Percentiles rank a stretch among this genome's conserved stretches.
phyloP scores from a whole-genome alignment of 2,888 invertebrate species.

The Melipona beecheii region DNA sequence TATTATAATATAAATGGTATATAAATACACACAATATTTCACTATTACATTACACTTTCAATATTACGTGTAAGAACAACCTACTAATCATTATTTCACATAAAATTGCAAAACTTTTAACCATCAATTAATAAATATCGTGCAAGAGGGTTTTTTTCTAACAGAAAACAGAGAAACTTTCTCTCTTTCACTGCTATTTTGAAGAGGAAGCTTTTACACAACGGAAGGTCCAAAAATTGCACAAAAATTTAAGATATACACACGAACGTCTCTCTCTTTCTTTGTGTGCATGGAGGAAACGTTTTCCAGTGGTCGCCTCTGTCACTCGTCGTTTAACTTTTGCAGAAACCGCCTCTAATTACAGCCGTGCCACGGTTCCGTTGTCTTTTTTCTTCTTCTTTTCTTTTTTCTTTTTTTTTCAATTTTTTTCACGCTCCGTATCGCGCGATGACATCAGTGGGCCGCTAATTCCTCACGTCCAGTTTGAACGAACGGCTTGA shows the following conservation, averaged over 20 bases:
- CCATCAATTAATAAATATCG: neutral
- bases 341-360: slow-evolving; percentile 16
- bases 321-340: slow-evolving; percentile 5
- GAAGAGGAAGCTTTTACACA: neutral
- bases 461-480: slow-evolving; percentile 37
- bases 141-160: neutral
- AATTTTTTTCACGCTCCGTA: slow-evolving; percentile 6
- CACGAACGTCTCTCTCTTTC: neutral
- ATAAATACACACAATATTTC: too few species aligned
- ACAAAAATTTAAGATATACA: neutral
- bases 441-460: slow-evolving; percentile 51
- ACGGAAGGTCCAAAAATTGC: neutral
- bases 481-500: slow-evolving; percentile 35
- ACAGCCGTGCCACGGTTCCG: slow-evolving; percentile 2
- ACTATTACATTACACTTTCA: neutral
- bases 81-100: neutral
- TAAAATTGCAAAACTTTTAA: neutral
- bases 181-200: neutral
- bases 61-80: neutral
- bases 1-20: too few species aligned
- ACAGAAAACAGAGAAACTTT: neutral
- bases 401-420: neutral
- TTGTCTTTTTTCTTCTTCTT: neutral
- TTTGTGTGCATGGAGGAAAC: neutral
- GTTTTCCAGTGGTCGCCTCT: neutral